These are phyloP conservation scores for Triops longicaudatus DNA, from an alignment of 1,140 invertebrate species.

Conservation along the genomic window DNA sequence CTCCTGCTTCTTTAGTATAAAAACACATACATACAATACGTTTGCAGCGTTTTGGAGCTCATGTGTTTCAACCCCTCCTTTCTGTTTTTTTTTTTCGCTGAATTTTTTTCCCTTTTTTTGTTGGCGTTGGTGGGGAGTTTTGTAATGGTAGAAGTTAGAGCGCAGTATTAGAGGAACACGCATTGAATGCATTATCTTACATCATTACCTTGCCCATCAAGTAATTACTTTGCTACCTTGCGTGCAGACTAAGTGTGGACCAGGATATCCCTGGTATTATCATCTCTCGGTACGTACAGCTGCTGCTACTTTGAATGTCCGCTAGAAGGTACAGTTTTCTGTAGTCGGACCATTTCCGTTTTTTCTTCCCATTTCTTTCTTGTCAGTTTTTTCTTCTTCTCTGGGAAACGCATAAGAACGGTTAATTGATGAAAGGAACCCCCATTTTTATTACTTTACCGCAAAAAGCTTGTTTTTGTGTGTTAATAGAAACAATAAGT, in stretches of 20 bases:
- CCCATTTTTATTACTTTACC: too few relatives aligned
- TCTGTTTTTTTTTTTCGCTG: background rate
- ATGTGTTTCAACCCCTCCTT: background rate
- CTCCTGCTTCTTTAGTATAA: too few relatives aligned
- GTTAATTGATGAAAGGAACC: too few relatives aligned
- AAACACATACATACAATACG: background rate
- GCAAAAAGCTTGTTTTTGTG: too few relatives aligned
- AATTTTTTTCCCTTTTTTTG: background rate
- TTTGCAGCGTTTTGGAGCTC: background rate
- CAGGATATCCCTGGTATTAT: background rate
- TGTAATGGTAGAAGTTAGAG: background rate
- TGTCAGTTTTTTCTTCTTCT: too few relatives aligned
- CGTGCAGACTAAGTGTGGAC: background rate
- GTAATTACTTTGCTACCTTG: background rate
- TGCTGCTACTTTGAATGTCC: background rate
- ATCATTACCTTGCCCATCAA: constrained; percentile 15
- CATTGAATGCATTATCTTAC: constrained; percentile 15
- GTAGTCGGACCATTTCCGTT: background rate
- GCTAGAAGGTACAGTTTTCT: background rate
- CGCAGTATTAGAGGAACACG: background rate
- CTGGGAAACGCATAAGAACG: too few relatives aligned
- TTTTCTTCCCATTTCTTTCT: background rate
- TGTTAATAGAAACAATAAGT: too few relatives aligned
- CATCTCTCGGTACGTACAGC: background rate
- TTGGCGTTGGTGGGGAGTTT: background rate